Conservation (phyloP, 2,113 vertebrate species). For the Chlorodrepanis virens region DNA sequence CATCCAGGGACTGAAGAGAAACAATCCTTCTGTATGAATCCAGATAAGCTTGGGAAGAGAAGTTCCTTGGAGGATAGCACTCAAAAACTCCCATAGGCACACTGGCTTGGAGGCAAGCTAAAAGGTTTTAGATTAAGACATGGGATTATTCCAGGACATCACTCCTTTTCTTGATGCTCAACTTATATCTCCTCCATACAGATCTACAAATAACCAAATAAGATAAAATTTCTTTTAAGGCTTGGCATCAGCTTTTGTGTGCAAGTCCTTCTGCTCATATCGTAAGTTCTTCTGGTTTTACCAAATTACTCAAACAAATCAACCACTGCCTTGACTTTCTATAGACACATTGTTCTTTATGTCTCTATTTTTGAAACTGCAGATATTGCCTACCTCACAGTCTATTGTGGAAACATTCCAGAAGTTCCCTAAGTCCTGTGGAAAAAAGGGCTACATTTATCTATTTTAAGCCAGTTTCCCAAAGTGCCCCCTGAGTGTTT, state of each 20-base stretch:
- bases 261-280: not conserved
- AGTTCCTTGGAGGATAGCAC: not conserved
- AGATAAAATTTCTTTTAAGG: not conserved
- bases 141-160: not conserved
- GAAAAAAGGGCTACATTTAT: not conserved
- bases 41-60: not conserved
- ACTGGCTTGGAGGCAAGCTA: rapidly evolving
- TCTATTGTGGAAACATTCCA: not conserved
- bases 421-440: not conserved
- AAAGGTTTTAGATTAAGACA: not conserved
- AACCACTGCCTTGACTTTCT: not conserved
- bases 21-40: not conserved
- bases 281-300: not conserved
- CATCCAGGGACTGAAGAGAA: not conserved
- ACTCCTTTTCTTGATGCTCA: not conserved
- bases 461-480: not conserved
- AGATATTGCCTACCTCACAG: not conserved
- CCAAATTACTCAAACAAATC: not conserved
- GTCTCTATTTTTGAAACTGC: not conserved
- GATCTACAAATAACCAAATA: not conserved
- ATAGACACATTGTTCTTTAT: not conserved
- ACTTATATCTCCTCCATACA: not conserved
- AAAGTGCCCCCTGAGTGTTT: not conserved
- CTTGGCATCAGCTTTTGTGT: not conserved
- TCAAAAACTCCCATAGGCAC: not conserved